These are phyloP conservation scores for Salvelinus fontinalis DNA, from an alignment of 2,113 vertebrate species.

Conservation along the genomic window DNA sequence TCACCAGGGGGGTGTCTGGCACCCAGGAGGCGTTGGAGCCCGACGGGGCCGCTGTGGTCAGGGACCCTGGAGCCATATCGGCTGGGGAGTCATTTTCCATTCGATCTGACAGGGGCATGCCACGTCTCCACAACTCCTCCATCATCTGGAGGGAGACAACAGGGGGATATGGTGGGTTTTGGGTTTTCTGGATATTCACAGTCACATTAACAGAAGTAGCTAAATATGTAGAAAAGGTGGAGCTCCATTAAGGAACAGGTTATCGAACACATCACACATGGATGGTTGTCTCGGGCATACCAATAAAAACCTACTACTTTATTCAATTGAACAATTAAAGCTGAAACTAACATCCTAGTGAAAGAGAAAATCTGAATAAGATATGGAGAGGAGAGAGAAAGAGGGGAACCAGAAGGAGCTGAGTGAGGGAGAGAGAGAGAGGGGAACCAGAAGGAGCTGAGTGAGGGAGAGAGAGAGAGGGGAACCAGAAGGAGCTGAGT, in stretches of 20 bases:
- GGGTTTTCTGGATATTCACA: neutral
- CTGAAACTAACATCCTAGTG: neutral
- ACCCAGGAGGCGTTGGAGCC: constrained; percentile 77
- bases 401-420: neutral
- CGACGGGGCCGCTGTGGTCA: constrained; percentile 58
- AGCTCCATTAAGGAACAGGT: neutral
- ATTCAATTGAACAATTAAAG: neutral
- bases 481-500: neutral
- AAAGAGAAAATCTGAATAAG: neutral
- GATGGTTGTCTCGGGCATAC: neutral
- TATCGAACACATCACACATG: constrained; percentile 20
- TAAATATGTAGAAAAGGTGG: neutral
- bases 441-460: constrained; percentile 22
- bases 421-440: neutral
- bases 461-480: neutral
- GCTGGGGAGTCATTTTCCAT: constrained; percentile 62
- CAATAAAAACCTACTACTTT: neutral
- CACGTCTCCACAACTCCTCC: constrained; percentile 60
- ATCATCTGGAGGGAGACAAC: constrained; percentile 58
- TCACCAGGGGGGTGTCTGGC: constrained; percentile 78
- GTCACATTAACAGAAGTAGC: neutral
- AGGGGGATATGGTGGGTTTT: neutral
- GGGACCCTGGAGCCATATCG: constrained; percentile 46
- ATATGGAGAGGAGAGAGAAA: neutral
- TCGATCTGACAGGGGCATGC: constrained; percentile 53